Evolutionary conservation across 2,113 vertebrate species (phyloP).

Genomic region (Neotragus pygmaeus): DNA sequence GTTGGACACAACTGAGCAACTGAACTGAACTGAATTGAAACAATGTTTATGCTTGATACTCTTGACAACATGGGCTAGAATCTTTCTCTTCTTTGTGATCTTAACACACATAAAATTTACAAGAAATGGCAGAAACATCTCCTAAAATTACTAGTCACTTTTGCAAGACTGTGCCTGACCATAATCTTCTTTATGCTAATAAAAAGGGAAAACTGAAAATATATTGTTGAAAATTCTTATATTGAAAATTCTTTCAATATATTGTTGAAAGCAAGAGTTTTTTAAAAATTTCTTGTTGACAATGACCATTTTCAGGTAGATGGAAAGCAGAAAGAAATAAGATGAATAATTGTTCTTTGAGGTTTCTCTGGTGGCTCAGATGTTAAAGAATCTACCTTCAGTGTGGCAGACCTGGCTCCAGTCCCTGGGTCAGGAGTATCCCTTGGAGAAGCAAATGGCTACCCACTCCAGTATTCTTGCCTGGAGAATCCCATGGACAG

Average conservation of each 20-base stretch:
- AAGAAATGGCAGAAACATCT: not conserved
- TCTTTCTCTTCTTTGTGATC: not conserved
- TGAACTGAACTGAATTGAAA: not conserved
- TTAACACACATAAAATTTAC: not conserved
- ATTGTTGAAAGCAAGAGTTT: not conserved
- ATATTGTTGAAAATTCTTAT: not conserved
- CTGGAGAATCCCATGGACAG: not conserved
- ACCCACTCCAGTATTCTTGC: not conserved
- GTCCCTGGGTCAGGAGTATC: not conserved
- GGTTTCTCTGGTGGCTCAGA: not conserved
- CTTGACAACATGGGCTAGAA: not conserved
- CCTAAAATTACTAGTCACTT: not conserved
- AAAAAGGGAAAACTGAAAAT: not conserved
- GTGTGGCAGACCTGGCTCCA: not conserved
- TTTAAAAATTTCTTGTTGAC: not conserved
- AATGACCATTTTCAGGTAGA: not conserved
- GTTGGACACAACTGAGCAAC: too few species aligned
- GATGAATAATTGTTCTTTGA: not conserved
- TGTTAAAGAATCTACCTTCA: not conserved
- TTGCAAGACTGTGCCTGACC: not conserved
- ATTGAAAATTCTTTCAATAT: not conserved
- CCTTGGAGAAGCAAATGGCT: not conserved
- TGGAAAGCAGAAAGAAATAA: not conserved
- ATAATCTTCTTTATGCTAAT: not conserved
- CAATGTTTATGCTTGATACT: not conserved